Percentiles rank a stretch among this genome's conserved stretches.
Evolutionary conservation across 2,797 vertebrate species (phyloP).

Genomic region (Coranthus polyacanthus): DNA sequence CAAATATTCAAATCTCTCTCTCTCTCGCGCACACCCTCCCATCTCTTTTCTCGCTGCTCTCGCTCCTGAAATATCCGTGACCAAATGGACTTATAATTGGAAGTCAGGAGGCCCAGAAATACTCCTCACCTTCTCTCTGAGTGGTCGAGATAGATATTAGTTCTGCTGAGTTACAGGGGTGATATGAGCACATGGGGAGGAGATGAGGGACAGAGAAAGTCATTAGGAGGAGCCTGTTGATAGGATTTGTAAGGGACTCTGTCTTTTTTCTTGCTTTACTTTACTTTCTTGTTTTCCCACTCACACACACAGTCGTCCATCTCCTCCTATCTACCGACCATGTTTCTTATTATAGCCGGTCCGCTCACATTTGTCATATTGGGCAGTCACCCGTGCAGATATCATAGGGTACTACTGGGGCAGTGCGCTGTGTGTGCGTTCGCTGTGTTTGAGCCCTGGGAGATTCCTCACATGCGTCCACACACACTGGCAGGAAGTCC

Average conservation of each 20-base stretch:
- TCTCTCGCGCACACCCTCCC: not conserved
- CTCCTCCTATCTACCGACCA: conserved; percentile 37
- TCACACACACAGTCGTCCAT: conserved; percentile 26
- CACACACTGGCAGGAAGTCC: conserved; percentile 41
- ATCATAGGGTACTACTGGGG: conserved; percentile 31
- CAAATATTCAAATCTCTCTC: conserved; percentile 71
- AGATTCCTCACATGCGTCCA: conserved; percentile 13
- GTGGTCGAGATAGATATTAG: conserved; percentile 71
- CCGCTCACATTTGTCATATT: conserved; percentile 71
- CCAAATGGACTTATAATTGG: conserved; percentile 81
- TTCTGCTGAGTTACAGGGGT: conserved; percentile 69
- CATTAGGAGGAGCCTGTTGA: conserved; percentile 55
- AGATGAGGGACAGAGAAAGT: conserved; percentile 62
- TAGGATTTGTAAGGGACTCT: conserved; percentile 26
- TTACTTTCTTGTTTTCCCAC: conserved; percentile 1
- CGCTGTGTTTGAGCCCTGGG: conserved; percentile 23
- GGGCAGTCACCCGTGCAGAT: conserved; percentile 64
- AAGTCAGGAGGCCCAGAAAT: conserved; percentile 71
- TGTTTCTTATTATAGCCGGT: conserved; percentile 68
- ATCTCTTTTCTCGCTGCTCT: conserved; percentile 21
- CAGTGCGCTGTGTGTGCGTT: conserved; percentile 15
- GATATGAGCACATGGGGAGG: conserved; percentile 61
- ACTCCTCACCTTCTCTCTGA: conserved; percentile 57
- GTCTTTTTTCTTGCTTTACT: conserved; percentile 3
- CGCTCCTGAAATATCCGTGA: conserved; percentile 66